These are phyloP conservation scores for Meganola albula DNA, from an alignment of 2,888 invertebrate genomes.

Conservation along the genomic window DNA sequence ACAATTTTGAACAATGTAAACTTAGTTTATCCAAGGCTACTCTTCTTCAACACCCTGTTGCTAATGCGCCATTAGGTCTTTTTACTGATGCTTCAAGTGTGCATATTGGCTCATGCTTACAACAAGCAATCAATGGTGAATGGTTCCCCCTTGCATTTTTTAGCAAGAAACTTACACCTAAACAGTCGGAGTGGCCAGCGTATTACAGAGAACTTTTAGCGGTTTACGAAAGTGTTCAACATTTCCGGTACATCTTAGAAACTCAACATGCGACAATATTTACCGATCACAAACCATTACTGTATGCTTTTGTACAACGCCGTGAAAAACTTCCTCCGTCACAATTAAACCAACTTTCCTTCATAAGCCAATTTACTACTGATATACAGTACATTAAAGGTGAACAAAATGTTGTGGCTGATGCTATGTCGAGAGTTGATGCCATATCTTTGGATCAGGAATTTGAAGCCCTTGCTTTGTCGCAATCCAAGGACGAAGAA, in stretches of 20 bases:
- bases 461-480: background rate
- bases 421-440: background rate
- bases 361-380: background rate
- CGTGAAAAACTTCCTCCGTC: background rate
- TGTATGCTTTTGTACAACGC: background rate
- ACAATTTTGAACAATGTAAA: background rate
- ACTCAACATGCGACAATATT: background rate
- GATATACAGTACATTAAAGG: background rate
- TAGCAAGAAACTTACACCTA: background rate
- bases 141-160: slow-evolving; percentile 1
- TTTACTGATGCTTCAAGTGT: slow-evolving; percentile 1
- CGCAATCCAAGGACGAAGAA: background rate
- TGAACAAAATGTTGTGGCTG: background rate
- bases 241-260: background rate
- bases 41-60: background rate
- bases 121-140: background rate
- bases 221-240: background rate
- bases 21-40: background rate
- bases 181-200: background rate
- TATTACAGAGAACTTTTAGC: background rate
- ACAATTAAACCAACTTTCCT: background rate
- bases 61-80: background rate
- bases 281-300: background rate
- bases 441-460: background rate
- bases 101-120: background rate